Conservation (phyloP, 1,140 invertebrate genomes). For the Scaptomyza hsui region DNA sequence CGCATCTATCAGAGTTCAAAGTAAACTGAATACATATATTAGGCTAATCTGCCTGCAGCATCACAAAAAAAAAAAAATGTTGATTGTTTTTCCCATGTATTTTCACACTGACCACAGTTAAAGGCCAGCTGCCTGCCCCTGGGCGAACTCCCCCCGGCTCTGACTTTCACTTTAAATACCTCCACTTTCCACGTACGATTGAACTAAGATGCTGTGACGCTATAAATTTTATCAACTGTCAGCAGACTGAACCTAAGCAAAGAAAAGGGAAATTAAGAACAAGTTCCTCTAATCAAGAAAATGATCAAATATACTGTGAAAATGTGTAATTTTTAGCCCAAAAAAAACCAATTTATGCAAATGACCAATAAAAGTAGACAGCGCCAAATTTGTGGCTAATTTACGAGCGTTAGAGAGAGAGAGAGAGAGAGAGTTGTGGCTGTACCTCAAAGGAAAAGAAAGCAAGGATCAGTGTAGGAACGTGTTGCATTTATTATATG, state of each 20-base stretch:
- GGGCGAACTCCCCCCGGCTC: not conserved
- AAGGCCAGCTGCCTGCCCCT: constrained; percentile 25
- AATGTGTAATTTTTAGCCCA: constrained; percentile 66
- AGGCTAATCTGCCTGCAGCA: constrained; percentile 38
- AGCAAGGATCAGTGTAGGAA: constrained; percentile 38
- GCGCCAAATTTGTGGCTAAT: constrained; percentile 76
- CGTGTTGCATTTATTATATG: constrained; percentile 77
- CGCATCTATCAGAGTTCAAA: constrained; percentile 7
- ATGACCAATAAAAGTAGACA: constrained; percentile 51
- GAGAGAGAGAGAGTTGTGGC: not conserved
- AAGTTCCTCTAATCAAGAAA: constrained; percentile 50
- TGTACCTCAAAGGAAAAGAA: constrained; percentile 17
- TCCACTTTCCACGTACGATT: constrained; percentile 31
- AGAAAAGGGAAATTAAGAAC: constrained; percentile 25
- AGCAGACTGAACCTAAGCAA: constrained; percentile 3
- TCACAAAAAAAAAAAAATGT: not conserved
- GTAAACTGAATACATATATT: not conserved
- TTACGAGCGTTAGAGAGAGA: constrained; percentile 59
- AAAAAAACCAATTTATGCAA: constrained; percentile 68
- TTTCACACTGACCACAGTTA: constrained; percentile 31
- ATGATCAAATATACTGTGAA: constrained; percentile 23
- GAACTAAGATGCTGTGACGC: constrained; percentile 36
- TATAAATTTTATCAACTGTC: constrained; percentile 41
- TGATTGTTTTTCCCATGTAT: constrained; percentile 48
- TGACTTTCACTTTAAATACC: constrained; percentile 46